Base-by-base conservation (phyloP, 2,113 vertebrate genomes). In the Mastomys coucha region DNA sequence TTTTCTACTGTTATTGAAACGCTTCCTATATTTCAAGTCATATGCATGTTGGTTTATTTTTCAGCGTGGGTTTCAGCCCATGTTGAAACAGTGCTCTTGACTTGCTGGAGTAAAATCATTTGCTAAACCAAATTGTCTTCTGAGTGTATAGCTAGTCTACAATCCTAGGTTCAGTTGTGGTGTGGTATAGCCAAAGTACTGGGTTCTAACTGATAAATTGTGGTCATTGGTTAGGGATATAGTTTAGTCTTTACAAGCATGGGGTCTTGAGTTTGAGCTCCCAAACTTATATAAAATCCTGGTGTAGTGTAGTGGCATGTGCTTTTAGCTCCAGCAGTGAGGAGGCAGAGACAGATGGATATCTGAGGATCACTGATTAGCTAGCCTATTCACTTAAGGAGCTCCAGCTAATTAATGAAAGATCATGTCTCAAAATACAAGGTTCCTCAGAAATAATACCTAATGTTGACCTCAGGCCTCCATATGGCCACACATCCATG, bases 51-150 rank as follows among this genome's bases (percentile, higher is more conserved):
- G 51, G 81, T 70, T 26, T 78, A 84, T 75, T 95, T 24, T 94
- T 69, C 67, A 69, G 67, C 33, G 16, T 69, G 14, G 31, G 22
- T 88, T 94, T 45, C 49, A 94, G 72, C 19, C 20, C 22, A 75
- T 88, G 94, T 91, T 75, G 93, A 97, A 94, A 77, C 69, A n/a
- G 88, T 96, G 42, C 20, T 58, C 14, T 96, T 95, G 53, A 94
- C 72, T 3, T 53, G 84, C n/a, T 87, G 19, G 85, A 63, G 58
- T 70, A 95, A 88, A 78, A 80, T 58, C 91, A 9, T 73, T 91
- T 78, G 56, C 12, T 4, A 49, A 88, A 92, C 33, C 1, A 69
- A 14, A 89, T 97, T 58, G 24, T 97, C 20, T 81, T 88, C 63
- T 81, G 63, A 39, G 7, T 13, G 93, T 53, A 65, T 0, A 93